phyloP scores from a whole-genome alignment of 2,113 vertebrate genomes.

The Thryonomys swinderianus region DNA sequence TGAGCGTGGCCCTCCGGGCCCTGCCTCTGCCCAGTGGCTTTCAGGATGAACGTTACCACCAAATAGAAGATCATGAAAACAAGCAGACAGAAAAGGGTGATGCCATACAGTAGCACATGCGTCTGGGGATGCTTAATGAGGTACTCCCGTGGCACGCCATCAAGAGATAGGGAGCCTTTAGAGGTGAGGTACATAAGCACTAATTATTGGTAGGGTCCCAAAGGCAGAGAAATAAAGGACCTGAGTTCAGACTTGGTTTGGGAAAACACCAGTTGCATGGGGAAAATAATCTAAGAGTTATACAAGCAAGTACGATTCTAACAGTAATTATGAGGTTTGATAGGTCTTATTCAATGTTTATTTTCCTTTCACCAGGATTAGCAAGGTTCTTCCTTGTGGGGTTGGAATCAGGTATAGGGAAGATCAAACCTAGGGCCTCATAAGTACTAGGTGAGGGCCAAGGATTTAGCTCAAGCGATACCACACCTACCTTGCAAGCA shows the following conservation, averaged over 20 bases:
- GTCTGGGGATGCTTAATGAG: neutral
- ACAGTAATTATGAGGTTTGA: neutral
- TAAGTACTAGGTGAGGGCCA: neutral
- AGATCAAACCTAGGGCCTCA: neutral
- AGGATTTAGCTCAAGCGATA: too few species aligned
- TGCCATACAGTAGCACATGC: neutral
- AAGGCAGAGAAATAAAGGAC: neutral
- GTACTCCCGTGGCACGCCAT: neutral
- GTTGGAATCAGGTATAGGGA: neutral
- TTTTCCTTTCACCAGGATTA: neutral
- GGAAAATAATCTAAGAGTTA: neutral
- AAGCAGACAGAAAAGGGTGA: neutral
- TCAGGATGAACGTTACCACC: neutral
- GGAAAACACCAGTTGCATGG: neutral
- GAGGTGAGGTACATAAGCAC: neutral
- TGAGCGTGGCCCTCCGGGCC: neutral
- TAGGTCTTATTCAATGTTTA: slow-evolving; percentile 32
- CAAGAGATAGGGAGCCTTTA: neutral
- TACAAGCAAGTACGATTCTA: neutral
- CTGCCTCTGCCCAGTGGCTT: neutral
- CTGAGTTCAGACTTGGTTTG: neutral
- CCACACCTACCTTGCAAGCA: too few species aligned
- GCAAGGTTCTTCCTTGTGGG: neutral
- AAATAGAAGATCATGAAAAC: slow-evolving; percentile 1
- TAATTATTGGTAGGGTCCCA: neutral